Conservation (phyloP, 2,888 invertebrate species). For the Phanerotoma sp. region DNA sequence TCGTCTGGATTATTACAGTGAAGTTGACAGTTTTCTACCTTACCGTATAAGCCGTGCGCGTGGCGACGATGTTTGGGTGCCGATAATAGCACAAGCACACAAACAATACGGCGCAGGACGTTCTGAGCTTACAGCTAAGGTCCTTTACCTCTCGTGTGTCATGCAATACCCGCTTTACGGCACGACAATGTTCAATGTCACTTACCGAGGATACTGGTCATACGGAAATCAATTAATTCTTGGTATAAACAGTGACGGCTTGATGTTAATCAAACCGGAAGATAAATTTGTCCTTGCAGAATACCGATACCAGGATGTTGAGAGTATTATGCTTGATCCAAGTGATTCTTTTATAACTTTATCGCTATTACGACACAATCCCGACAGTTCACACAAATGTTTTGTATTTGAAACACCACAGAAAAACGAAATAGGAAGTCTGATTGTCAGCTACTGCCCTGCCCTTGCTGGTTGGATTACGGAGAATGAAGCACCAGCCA, state of each 20-base stretch:
- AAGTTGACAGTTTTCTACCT: conserved; percentile 90
- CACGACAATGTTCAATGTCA: conserved; percentile 82
- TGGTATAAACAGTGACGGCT: conserved; percentile 88
- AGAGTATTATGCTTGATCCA: conserved; percentile 87
- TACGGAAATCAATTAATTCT: conserved; percentile 73
- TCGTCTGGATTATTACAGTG: conserved; percentile 83
- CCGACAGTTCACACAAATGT: conserved; percentile 75
- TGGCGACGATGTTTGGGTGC: conserved; percentile 83
- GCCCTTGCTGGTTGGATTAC: conserved; percentile 79
- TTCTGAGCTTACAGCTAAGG: conserved; percentile 88
- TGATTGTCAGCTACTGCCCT: conserved; percentile 91
- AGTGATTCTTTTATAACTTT: conserved; percentile 91
- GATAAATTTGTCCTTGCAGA: conserved; percentile 91
- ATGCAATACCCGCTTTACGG: conserved; percentile 96
- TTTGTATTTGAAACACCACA: conserved; percentile 90
- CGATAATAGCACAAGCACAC: conserved; percentile 85
- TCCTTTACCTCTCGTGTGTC: conserved; percentile 89
- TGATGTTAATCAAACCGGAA: conserved; percentile 86
- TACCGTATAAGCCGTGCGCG: conserved; percentile 75
- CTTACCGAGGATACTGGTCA: conserved; percentile 92
- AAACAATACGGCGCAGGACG: conserved; percentile 90
- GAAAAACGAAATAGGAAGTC: conserved; percentile 88
- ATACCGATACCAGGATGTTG: conserved; percentile 87
- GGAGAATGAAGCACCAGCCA: conserved; percentile 69
- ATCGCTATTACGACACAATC: conserved; percentile 73